phyloP scores from a whole-genome alignment of 2,797 vertebrate species.

The Varecia variegata region DNA sequence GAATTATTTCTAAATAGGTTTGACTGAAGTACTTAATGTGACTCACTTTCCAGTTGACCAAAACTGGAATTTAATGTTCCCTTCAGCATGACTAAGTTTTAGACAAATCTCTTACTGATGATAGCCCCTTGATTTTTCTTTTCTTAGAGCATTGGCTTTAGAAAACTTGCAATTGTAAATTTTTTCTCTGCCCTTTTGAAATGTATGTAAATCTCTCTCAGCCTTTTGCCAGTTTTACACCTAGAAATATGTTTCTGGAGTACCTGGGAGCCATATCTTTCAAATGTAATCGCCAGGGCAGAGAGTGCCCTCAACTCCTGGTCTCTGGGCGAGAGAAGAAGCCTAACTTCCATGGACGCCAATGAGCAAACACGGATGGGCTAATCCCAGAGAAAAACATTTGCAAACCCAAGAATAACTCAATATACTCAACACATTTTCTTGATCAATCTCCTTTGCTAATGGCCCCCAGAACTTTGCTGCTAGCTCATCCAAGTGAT shows the following conservation, averaged over 20 bases:
- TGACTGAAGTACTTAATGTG: not conserved
- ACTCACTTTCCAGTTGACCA: not conserved
- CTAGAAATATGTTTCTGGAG: not conserved
- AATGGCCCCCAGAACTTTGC: not conserved
- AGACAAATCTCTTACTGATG: not conserved
- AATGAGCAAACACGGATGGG: not conserved
- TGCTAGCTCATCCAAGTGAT: not conserved
- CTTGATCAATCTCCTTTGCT: not conserved
- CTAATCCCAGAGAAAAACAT: not conserved
- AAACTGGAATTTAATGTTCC: not conserved
- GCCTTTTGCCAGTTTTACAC: not conserved
- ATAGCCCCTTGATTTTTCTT: fast-evolving
- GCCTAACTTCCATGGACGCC: not conserved
- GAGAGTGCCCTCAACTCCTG: not conserved
- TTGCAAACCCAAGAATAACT: not conserved
- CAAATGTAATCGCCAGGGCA: not conserved
- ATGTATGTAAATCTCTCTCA: not conserved
- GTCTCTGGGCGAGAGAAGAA: not conserved
- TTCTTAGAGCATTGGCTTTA: not conserved
- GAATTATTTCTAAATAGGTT: not conserved
- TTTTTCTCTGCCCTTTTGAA: not conserved
- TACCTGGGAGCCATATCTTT: not conserved
- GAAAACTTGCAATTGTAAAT: not conserved
- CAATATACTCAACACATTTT: not conserved
- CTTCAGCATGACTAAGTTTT: not conserved